These are phyloP conservation scores for Cerceris ruficornis DNA, from an alignment of 2,888 invertebrate species.

Conservation along the genomic window DNA sequence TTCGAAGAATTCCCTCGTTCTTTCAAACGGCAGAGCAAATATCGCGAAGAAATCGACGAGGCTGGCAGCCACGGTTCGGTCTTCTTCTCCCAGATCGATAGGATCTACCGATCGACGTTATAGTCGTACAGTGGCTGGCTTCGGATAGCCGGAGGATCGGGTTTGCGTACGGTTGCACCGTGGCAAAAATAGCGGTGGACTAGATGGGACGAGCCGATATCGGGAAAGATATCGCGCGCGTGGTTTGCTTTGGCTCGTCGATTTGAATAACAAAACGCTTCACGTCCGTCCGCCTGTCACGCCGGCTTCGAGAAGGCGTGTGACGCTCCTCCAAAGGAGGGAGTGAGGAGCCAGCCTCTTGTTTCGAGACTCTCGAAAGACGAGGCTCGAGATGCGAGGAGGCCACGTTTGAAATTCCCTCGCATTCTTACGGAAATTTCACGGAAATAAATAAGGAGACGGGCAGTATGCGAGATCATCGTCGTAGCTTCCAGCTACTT, in stretches of 20 bases:
- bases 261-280: slow-evolving; percentile 73
- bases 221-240: slow-evolving; percentile 63
- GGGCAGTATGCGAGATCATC: too few relatives aligned
- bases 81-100: slow-evolving; percentile 49
- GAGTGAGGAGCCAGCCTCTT: slow-evolving; percentile 20
- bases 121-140: slow-evolving; percentile 49
- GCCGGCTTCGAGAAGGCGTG: slow-evolving; percentile 50
- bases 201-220: slow-evolving; percentile 63
- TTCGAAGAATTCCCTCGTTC: not conserved
- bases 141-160: slow-evolving; percentile 45
- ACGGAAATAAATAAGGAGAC: slow-evolving; percentile 1
- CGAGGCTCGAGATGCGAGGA: slow-evolving; percentile 21
- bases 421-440: slow-evolving; percentile 37
- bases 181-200: slow-evolving; percentile 60
- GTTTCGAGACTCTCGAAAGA: slow-evolving; percentile 22
- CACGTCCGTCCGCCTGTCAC: slow-evolving; percentile 69
- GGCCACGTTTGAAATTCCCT: slow-evolving; percentile 3
- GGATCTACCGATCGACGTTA: slow-evolving; percentile 60
- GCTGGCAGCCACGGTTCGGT: slow-evolving; percentile 2
- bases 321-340: slow-evolving; percentile 46
- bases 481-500: too few relatives aligned
- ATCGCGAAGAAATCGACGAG: slow-evolving; percentile 11
- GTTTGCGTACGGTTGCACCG: slow-evolving; percentile 42
- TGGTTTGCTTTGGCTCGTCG: slow-evolving; percentile 47
- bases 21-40: not conserved